Conservation (phyloP, 2,888 invertebrate species). For the Drosophila phalerata region DNA sequence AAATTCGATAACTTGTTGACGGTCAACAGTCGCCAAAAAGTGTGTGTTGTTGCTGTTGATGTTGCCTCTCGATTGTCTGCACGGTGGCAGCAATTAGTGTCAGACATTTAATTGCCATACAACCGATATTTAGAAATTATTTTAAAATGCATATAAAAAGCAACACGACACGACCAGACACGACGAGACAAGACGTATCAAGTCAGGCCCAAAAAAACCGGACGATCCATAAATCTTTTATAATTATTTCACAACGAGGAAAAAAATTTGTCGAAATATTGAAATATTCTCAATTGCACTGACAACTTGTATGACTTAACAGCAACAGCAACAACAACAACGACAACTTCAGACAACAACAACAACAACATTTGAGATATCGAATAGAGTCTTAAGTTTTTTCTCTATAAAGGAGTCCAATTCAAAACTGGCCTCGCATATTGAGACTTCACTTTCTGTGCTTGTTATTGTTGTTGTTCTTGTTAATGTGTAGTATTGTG, state of each 20-base stretch:
- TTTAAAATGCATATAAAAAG: conserved; percentile 53
- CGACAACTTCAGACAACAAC: conserved; percentile 1
- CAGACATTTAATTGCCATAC: conserved; percentile 62
- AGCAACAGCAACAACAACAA: background rate
- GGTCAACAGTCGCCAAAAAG: conserved; percentile 51
- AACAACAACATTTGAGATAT: conserved; percentile 13
- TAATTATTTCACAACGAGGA: conserved; percentile 51
- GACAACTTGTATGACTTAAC: conserved; percentile 15
- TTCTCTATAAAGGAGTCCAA: conserved; percentile 10
- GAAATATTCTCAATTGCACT: conserved; percentile 36
- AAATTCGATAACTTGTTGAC: conserved; percentile 63
- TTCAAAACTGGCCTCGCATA: conserved; percentile 27
- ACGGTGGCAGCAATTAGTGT: conserved; percentile 79
- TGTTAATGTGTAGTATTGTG: background rate
- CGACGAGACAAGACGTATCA: conserved; percentile 12
- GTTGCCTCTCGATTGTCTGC: conserved; percentile 41
- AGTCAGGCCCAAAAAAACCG: conserved; percentile 35
- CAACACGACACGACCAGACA: conserved; percentile 9
- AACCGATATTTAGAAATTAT: conserved; percentile 53
- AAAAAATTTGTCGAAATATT: conserved; percentile 34
- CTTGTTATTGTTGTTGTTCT: background rate
- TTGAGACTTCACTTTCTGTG: conserved; percentile 47
- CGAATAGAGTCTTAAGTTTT: conserved; percentile 4
- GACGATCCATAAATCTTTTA: conserved; percentile 48
- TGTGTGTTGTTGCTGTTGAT: conserved; percentile 9